Evolutionary conservation across 2,888 invertebrate species (phyloP), one percentile per base, ranked within the genome.

Genomic region (Philhelius pedissequus): DNA sequence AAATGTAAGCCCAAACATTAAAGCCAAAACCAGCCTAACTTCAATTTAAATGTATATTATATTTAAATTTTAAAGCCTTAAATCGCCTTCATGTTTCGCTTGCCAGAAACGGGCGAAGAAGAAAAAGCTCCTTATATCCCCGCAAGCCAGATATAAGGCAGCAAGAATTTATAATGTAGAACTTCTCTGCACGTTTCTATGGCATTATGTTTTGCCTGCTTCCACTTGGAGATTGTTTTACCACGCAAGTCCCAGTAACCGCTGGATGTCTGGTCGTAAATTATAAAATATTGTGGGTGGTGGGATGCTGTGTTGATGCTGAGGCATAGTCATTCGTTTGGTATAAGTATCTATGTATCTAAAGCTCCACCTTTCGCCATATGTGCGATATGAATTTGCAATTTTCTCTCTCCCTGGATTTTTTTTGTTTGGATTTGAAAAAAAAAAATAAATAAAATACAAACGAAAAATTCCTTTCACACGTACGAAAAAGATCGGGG

Each of bases 361-460:
- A 84, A 76, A 80, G 84, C 84, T 80, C 84, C 84, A 84, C 84
- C 84, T 84, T 84, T 80, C 68, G 75, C 54, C 84, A 80, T 80
- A 84, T 84, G 84, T 84, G 84, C 71, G 71, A 62, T 75, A 54
- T 80, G 75, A 71, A 76, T 84, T 75, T 52, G 66, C 75, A 71
- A 75, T 71, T 45, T 69, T 56, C 48, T 27, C 43, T 52, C 35
- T 22, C 15, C 32, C 45, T 15, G 13, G 40, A 18, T 45, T 38
- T 62, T 25, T 62, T 45, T 45, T 38, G 52, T 25, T 62, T 45
- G 60, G 43, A 32, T 83, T 83, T 74, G 18, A 43, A 27, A 43
- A 25, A 62, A 56, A n/a, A 11, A 9, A 15, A 30, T 13, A 20
- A 35, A 38, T 1, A 11, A 40, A 62, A 64, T 38, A 52, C 40